Conservation (phyloP, 2,888 invertebrate genomes). For the Hedya salicella region DNA sequence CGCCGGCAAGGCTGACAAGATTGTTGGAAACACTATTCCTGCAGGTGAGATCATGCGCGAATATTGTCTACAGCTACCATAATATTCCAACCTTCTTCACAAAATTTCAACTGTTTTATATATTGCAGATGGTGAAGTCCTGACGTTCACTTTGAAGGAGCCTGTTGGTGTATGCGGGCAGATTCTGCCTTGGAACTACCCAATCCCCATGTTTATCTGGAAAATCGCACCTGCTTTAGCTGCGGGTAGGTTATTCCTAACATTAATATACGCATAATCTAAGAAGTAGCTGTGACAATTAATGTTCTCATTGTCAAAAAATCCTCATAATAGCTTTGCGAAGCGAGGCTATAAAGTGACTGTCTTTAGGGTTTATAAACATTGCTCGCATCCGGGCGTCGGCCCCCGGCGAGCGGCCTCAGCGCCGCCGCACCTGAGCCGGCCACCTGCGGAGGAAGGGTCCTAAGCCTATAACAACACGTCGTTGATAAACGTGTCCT, state of each 20-base stretch:
- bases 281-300: no score
- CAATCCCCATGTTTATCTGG: slow-evolving; percentile 96
- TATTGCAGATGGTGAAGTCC: slow-evolving; percentile 88
- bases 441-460: no score
- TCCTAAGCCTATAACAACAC: no score
- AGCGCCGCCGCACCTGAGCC: no score
- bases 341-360: no score
- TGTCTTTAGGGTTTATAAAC: no score
- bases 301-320: no score
- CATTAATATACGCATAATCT: background rate
- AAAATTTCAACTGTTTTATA: slow-evolving; percentile 46
- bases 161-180: slow-evolving; percentile 95
- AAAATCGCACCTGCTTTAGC: slow-evolving; percentile 93
- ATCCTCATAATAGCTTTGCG: no score
- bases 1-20: slow-evolving; percentile 96
- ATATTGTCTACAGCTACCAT: background rate
- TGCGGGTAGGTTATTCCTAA: slow-evolving; percentile 80
- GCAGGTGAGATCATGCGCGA: slow-evolving; percentile 64
- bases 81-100: slow-evolving; percentile 3
- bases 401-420: no score
- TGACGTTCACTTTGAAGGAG: slow-evolving; percentile 93
- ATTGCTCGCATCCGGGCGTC: no score
- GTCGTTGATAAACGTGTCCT: no score
- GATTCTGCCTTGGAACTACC: slow-evolving; percentile 98
- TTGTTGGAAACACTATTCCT: slow-evolving; percentile 90